phyloP scores from a whole-genome alignment of 2,888 invertebrate species.

The Orgyia antiqua region DNA sequence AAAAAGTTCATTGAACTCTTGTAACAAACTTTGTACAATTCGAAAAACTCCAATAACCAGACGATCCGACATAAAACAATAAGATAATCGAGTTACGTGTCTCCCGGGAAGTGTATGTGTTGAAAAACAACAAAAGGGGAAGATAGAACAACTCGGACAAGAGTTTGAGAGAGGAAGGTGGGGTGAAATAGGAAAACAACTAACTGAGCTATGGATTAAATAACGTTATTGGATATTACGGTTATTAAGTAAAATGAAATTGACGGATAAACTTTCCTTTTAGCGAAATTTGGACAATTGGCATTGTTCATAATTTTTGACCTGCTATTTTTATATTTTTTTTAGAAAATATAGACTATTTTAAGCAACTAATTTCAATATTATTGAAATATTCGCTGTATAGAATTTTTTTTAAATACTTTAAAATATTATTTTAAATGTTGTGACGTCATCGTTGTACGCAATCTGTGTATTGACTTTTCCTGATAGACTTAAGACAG shows the following conservation, averaged over 20 bases:
- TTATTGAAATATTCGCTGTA: too few relatives aligned
- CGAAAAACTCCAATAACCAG: conserved; percentile 13
- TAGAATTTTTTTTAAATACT: too few relatives aligned
- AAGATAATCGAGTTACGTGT: conserved; percentile 39
- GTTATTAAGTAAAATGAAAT: background rate
- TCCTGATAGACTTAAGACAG: too few relatives aligned
- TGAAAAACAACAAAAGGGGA: conserved; percentile 33
- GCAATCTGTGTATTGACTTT: too few relatives aligned
- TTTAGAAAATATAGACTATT: too few relatives aligned
- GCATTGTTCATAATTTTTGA: too few relatives aligned
- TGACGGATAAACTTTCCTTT: background rate
- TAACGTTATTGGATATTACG: conserved; percentile 2
- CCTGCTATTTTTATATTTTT: too few relatives aligned
- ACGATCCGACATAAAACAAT: conserved; percentile 34
- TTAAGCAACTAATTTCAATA: too few relatives aligned
- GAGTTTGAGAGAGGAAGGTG: conserved; percentile 6
- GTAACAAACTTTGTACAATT: conserved; percentile 4
- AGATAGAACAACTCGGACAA: conserved; percentile 17
- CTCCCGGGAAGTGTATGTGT: conserved; percentile 19
- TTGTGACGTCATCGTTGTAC: too few relatives aligned
- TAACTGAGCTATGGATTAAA: conserved; percentile 12
- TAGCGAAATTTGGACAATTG: too few relatives aligned
- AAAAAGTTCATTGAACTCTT: conserved; percentile 4
- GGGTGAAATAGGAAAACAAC: conserved; percentile 12
- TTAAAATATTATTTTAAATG: too few relatives aligned